Conservation (phyloP, 2,113 vertebrate genomes). For the Heterochromis multidens region DNA sequence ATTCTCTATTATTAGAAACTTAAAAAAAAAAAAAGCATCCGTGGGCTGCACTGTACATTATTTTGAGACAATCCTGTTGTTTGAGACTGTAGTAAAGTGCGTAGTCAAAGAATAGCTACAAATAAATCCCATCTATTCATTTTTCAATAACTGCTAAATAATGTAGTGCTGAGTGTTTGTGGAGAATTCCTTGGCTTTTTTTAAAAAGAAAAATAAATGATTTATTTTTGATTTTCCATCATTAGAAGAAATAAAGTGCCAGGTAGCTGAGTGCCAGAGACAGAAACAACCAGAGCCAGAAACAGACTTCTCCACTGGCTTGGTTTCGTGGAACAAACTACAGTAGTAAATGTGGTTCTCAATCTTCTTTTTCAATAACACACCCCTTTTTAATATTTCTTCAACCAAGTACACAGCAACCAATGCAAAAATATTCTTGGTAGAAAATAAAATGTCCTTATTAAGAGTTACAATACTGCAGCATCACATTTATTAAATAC, state of each 20-base stretch:
- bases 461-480: neutral
- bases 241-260: neutral
- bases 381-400: neutral
- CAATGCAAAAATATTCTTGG: neutral
- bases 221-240: neutral
- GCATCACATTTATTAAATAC: neutral
- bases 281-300: neutral
- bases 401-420: neutral
- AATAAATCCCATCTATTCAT: neutral
- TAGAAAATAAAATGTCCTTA: neutral
- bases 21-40: neutral
- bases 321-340: neutral
- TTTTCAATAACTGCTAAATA: neutral
- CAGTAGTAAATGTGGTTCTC: neutral
- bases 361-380: neutral
- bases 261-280: neutral
- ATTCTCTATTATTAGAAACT: neutral
- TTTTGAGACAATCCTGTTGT: neutral
- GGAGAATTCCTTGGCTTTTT: neutral
- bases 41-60: neutral
- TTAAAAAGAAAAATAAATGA: neutral
- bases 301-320: neutral
- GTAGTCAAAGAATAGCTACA: neutral
- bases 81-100: neutral
- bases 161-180: neutral